Evolutionary conservation across 2,888 invertebrate genomes (phyloP), one percentile per base, ranked within the genome.

Genomic region (Iphiclides podalirius): DNA sequence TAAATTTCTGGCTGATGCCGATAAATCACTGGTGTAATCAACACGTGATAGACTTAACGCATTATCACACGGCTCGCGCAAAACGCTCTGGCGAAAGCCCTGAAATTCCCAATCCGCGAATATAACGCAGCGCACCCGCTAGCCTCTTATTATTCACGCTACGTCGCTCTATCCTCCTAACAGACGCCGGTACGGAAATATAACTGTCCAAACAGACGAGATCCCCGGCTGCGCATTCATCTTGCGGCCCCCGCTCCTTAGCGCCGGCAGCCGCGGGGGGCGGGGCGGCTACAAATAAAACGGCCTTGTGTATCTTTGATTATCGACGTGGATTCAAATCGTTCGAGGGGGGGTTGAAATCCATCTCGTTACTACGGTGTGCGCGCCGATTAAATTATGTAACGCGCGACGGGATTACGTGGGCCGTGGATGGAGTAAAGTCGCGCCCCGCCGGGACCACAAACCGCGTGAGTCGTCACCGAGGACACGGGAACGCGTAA

Each of bases 111-210:
- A n/a, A n/a, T n/a, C n/a, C n/a, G n/a, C n/a, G n/a, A n/a, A n/a
- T n/a, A n/a, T n/a, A n/a, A n/a, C n/a, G n/a, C n/a, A 53, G 46
- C 26, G 28, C 17, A n/a, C 20, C 50, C 57, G 53, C 37, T 39
- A 42, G 41, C 38, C 37, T 37, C 43, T 47, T 45, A 40, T 54
- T 48, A 44, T 60, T 67, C 65, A 54, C 14, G 57, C 67, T 66
- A 63, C 55, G 54, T 49, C 34, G 39, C 46, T 53, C 57, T 53
- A 59, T 66, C 66, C 63, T 60, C 58, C 54, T 52, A 61, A 64
- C 62, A 62, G 63, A 61, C 67, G 66, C 63, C 65, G 69, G 62
- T 57, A 67, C 68, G 70, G 70, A 75, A 73, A 76, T 72, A 72
- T 70, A 69, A 58, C 67, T 67, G 70, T 62, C 75, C 73, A 73